Evolutionary conservation across 37 sponge, comb jelly and placozoan species (phyloP).

Genomic region (Petrosia ficiformis): DNA sequence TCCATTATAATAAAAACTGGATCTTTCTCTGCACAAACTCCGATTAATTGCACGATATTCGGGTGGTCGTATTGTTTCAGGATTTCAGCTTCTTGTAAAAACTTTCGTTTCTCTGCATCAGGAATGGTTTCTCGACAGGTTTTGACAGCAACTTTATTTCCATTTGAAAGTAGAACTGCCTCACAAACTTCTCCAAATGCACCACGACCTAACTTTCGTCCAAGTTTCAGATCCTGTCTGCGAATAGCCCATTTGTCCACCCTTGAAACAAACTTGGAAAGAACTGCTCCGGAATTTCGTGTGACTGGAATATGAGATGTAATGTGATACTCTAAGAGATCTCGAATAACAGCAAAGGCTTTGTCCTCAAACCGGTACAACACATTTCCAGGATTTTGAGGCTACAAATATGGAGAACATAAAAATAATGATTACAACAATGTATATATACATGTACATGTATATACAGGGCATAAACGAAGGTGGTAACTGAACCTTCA

Average conservation of each 20-base stretch:
- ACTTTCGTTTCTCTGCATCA: constrained; percentile 73
- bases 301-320: constrained; percentile 42
- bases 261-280: constrained; percentile 27
- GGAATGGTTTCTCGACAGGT: constrained; percentile 66
- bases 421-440: background rate
- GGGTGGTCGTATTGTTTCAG: constrained; percentile 92
- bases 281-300: constrained; percentile 36
- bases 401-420: background rate
- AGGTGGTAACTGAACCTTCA: no score
- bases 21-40: constrained; percentile 81
- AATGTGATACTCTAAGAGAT: constrained; percentile 63
- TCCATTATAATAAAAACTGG: constrained; percentile 95
- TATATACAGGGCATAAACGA: no score
- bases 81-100: constrained; percentile 90
- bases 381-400: constrained; percentile 6
- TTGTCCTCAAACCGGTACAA: constrained; percentile 74
- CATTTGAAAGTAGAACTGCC: constrained; percentile 28
- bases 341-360: constrained; percentile 39
- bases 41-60: constrained; percentile 87
- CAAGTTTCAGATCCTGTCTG: constrained; percentile 31
- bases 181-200: constrained; percentile 91
- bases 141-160: constrained; percentile 76
- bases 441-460: background rate
- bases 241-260: constrained; percentile 58
- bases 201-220: constrained; percentile 66